Base-by-base conservation (phyloP, 2,888 invertebrate genomes). In the Eudasyphora cyanicolor region DNA sequence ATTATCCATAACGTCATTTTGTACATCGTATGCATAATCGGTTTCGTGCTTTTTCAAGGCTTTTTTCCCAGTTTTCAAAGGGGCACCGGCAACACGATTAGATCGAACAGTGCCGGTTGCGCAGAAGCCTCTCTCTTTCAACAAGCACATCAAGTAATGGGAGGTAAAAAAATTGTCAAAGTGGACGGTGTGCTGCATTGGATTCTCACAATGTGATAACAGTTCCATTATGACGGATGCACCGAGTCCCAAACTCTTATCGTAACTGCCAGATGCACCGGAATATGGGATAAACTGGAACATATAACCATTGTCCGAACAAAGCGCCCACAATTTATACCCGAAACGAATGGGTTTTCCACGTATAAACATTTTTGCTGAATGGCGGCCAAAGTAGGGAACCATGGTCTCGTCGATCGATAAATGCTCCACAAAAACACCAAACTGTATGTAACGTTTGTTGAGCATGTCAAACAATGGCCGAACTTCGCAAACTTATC, bases 161-260 rank as follows among this genome's bases (percentile, higher is more conserved):
- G n/a, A n/a, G n/a, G n/a, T n/a, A n/a, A n/a, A n/a, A 5, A 35
- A 54, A 60, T 8, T 60, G 60, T 60, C 60, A 27, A 60, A 60
- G 14, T 27, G 60, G 60, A 12, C 2, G 17, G 17, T 67, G 24
- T n/a, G 38, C 17, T 67, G 67, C 67, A 35, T 67, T n/a, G 67
- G 67, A 38, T 67, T 35, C 24, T 67, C 67, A 67, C 35, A 32
- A 67, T 67, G 67, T n/a, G 3, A n/a, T 67, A 67, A 67, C 12
- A 35, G 67, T 38, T 35, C 38, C 7, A 67, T 35, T 67, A 67
- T 67, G 67, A 24, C n/a, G 29, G 71, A 49, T 51, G 71, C 51
- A 71, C 49, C 24, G 71, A 71, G 1, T 71, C 71, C 49, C 27
- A 49, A 71, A 71, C 67, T 35, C 42, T 38, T 67, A 35, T 62